Evolutionary conservation across 1,140 invertebrate species (phyloP).

Genomic region (Brachionus plicatilis): DNA sequence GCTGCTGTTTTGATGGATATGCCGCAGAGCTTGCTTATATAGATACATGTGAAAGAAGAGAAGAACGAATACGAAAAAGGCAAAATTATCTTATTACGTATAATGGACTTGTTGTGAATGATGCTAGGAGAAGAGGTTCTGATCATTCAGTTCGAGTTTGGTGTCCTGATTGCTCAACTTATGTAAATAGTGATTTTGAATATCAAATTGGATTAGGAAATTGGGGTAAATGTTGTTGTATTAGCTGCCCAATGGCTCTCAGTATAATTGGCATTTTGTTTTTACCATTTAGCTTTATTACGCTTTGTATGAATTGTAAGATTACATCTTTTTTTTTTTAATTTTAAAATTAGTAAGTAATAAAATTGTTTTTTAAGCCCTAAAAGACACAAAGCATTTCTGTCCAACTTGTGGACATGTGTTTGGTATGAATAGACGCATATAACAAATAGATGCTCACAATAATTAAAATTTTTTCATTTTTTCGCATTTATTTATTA

Average conservation of each 20-base stretch:
- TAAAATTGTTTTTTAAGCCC: neutral
- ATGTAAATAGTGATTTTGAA: neutral
- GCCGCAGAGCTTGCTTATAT: neutral
- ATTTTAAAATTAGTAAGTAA: neutral
- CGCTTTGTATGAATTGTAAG: neutral
- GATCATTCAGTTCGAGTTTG: neutral
- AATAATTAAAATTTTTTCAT: too few relatives aligned
- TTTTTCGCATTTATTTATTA: too few relatives aligned
- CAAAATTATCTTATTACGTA: neutral
- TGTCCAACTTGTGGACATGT: neutral
- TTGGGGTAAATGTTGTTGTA: neutral
- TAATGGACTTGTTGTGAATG: neutral
- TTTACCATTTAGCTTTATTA: neutral
- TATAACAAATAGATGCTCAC: neutral
- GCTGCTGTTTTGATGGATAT: neutral
- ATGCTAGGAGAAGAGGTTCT: neutral
- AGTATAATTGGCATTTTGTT: neutral
- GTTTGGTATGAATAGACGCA: neutral
- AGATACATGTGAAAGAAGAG: neutral
- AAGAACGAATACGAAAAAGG: neutral
- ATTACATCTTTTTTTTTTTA: neutral
- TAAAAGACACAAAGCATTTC: neutral
- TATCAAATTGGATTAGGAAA: neutral
- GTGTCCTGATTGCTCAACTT: neutral
- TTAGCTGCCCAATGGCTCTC: neutral